Base-by-base conservation (phyloP, 92 coral and sea anemone species). In the Epizoanthus rinbou region DNA sequence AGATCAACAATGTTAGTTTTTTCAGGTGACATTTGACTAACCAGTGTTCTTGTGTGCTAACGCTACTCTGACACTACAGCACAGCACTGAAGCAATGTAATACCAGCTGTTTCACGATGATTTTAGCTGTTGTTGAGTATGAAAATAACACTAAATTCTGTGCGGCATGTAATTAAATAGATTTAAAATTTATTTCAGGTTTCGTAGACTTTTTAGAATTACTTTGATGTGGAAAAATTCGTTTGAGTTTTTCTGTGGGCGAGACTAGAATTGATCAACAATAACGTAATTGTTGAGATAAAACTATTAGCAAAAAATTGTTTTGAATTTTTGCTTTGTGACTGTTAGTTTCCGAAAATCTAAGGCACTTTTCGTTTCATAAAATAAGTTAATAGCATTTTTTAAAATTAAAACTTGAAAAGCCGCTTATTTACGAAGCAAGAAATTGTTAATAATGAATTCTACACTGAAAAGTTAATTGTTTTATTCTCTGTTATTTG, bases 301-400 rank as follows among this genome's bases (percentile, higher is more conserved):
- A 47, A 47, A 16, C 33, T 64, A 64, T 64, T 17, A 24, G 18
- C 28, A 64, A 64, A 67, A 67, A 8, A 3, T 33, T 18, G 15
- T 10, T 63, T 78, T 59, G 3, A 78, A 41, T 78, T 57, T 0
- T 21, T 21, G 54, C 82, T 78, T 78, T 78, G 82, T 78, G 45
- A 21, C 35, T 62, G 82, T 52, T 57, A 69, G 47, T 60, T 60
- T 78, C 58, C 59, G 28, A 62, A 78, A 41, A 41, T 35, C 35
- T 58, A 76, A 52, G 21, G 19, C 69, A 19, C 39, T 41, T 76
- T 65, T 65, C 37, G 9, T n/a, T 47, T 47, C 54, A 17, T 54
- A 37, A 14, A 3, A 76, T 58, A 31, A 19, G 28, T 63, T 78
- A 78, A 78, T 62, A 69, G 82, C 23, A 41, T 62, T 62, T 78